Evolutionary conservation across 2,888 invertebrate genomes (phyloP).

Genomic region (Himalopsyche japonica): DNA sequence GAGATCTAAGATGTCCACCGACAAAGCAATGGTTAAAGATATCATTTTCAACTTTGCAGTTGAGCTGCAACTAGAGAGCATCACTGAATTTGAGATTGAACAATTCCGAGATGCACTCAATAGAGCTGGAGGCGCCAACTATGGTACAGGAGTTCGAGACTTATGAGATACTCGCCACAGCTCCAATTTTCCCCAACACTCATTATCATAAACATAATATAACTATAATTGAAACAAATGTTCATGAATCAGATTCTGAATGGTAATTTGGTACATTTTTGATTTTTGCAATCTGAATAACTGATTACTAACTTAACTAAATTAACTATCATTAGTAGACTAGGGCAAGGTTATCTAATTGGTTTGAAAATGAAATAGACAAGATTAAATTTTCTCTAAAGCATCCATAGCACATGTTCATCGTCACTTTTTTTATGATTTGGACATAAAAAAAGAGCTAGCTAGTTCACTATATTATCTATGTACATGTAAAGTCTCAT

Average conservation of each 20-base stretch:
- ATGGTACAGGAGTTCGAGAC: slow-evolving; percentile 75
- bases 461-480: too few species aligned
- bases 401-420: too few species aligned
- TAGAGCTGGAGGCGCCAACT: slow-evolving; percentile 79
- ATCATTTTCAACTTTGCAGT: slow-evolving; percentile 77
- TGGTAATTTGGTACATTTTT: not conserved
- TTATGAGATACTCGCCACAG: slow-evolving; percentile 51
- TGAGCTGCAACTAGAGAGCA: slow-evolving; percentile 72
- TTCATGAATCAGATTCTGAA: not conserved
- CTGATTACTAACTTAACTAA: too few species aligned
- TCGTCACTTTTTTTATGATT: too few species aligned
- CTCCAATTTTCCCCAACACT: not conserved
- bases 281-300: not conserved
- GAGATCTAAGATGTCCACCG: slow-evolving; percentile 81
- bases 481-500: too few species aligned
- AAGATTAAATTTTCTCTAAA: too few species aligned
- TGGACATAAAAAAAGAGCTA: too few species aligned
- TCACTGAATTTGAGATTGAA: slow-evolving; percentile 70
- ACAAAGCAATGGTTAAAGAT: slow-evolving; percentile 77
- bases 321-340: too few species aligned
- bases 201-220: slow-evolving; percentile 8
- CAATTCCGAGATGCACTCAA: slow-evolving; percentile 70
- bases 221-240: not conserved
- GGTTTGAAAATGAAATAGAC: too few species aligned
- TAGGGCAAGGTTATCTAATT: too few species aligned